Evolutionary conservation across 37 sponge, comb jelly and placozoan genomes (phyloP).

Genomic region (Beroe forskalii): DNA sequence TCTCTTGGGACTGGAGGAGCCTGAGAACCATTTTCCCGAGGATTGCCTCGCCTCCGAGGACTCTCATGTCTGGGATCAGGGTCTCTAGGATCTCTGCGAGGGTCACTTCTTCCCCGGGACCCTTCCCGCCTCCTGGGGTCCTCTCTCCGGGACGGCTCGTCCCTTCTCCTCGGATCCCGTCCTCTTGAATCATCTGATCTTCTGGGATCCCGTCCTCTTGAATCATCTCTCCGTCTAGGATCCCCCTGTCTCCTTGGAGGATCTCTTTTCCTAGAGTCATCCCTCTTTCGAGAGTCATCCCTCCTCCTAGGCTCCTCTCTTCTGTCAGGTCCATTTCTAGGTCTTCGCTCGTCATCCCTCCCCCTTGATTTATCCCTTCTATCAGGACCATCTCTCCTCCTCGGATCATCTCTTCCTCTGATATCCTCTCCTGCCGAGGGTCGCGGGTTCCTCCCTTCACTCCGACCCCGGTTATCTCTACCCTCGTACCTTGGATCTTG

Average conservation of each 20-base stretch:
- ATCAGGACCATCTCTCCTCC: neutral
- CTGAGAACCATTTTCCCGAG: neutral
- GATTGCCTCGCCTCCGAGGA: neutral
- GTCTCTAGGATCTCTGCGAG: neutral
- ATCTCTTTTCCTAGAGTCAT: neutral
- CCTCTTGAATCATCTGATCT: neutral
- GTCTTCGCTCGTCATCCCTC: neutral
- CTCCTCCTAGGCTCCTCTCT: slow-evolving; percentile 15
- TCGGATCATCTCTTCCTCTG: neutral
- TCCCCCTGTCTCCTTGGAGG: neutral
- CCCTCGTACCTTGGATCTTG: neutral
- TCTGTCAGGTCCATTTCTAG: neutral
- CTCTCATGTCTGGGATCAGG: too few species aligned
- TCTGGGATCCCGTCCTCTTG: neutral
- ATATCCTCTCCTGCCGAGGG: neutral
- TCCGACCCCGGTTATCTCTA: neutral
- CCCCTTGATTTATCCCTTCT: neutral
- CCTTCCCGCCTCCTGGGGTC: neutral
- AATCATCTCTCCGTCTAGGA: neutral
- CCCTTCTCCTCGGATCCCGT: neutral
- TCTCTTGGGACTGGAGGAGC: neutral
- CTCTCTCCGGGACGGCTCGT: neutral
- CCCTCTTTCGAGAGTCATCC: neutral
- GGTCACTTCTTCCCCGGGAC: neutral
- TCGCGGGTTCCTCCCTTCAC: neutral